These are phyloP conservation scores for Mellilla xanthometata DNA, from an alignment of 2,888 invertebrate genomes.

Conservation along the genomic window DNA sequence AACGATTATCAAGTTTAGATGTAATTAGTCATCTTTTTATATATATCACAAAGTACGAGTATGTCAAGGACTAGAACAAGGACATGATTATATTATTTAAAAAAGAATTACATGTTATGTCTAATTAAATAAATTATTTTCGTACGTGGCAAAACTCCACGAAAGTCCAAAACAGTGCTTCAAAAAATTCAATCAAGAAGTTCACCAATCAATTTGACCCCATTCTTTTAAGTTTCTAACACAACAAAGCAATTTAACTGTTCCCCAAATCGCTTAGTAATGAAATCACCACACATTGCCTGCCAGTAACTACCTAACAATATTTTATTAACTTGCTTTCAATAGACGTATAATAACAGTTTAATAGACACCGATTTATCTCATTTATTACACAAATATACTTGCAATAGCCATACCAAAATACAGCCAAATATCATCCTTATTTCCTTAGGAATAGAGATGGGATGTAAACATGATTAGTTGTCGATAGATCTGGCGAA, in stretches of 20 bases:
- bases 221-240: background rate
- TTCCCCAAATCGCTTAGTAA: constrained; percentile 25
- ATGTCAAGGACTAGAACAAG: too few relatives aligned
- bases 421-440: constrained; percentile 22
- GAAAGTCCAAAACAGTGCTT: too few relatives aligned
- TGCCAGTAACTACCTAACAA: constrained; percentile 53
- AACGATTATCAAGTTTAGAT: too few relatives aligned
- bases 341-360: constrained; percentile 73
- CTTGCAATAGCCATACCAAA: constrained; percentile 18
- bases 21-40: too few relatives aligned
- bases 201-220: constrained; percentile 16
- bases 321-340: constrained; percentile 75
- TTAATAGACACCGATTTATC: constrained; percentile 78
- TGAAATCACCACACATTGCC: constrained; percentile 54
- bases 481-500: constrained; percentile 24
- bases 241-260: constrained; percentile 4
- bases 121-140: too few relatives aligned
- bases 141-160: too few relatives aligned
- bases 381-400: constrained; percentile 38
- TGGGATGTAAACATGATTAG: background rate
- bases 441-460: constrained; percentile 20
- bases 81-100: too few relatives aligned
- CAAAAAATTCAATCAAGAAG: constrained; percentile 13
- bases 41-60: too few relatives aligned
- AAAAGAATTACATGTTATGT: too few relatives aligned